A percentile compares a stretch with the other conserved stretches of the same genome.
phyloP scores from a whole-genome alignment of 2,113 vertebrate genomes.

The Amblyornis subalaris region DNA sequence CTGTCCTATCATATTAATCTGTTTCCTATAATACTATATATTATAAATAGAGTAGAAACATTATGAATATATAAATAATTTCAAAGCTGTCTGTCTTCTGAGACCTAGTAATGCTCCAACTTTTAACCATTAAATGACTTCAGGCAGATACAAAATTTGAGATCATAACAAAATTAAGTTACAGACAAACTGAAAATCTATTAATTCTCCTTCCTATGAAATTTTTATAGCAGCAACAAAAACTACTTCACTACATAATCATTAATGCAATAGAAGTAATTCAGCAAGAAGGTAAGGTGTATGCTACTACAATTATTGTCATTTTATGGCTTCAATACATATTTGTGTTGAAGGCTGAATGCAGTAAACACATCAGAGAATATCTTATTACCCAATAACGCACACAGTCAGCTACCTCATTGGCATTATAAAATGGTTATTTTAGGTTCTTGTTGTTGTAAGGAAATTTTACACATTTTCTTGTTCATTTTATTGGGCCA shows the following conservation, averaged over 20 bases:
- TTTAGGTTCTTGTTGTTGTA: constrained; percentile 37
- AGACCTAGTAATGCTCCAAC: neutral
- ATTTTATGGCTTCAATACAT: constrained; percentile 34
- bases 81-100: neutral
- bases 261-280: constrained; percentile 23
- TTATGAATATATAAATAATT: neutral
- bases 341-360: constrained; percentile 14
- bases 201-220: neutral
- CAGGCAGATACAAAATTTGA: neutral
- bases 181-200: neutral
- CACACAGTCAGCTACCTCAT: constrained; percentile 13
- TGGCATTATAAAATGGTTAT: constrained; percentile 43
- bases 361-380: constrained; percentile 33
- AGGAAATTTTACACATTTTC: constrained; percentile 31
- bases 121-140: neutral
- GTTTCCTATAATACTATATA: neutral
- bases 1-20: neutral
- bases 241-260: neutral
- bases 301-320: neutral
- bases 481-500: constrained; percentile 42
- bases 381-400: constrained; percentile 26
- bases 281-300: constrained; percentile 1
- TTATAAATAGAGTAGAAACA: neutral
- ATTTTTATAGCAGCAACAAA: neutral
- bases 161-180: neutral